phyloP scores from a whole-genome alignment of 2,113 vertebrate genomes.

The Chloroceryle aenea region DNA sequence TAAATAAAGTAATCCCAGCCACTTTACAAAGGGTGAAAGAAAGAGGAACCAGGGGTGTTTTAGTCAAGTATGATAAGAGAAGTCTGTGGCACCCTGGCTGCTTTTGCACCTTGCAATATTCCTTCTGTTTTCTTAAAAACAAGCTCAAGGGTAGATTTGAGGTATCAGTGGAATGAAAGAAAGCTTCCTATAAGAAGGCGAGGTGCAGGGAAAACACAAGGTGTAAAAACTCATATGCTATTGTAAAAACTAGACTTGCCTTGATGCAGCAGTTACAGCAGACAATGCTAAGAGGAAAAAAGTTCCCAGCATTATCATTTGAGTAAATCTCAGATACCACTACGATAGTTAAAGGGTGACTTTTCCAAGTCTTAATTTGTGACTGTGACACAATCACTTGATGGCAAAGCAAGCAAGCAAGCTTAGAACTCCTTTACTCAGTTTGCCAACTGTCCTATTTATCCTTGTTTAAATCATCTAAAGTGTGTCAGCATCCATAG shows the following conservation, averaged over 20 bases:
- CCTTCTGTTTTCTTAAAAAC: background rate
- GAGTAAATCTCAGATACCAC: background rate
- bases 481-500: background rate
- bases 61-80: background rate
- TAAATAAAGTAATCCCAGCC: constrained; percentile 26
- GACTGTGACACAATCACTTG: background rate
- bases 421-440: background rate
- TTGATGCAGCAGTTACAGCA: constrained; percentile 69
- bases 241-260: constrained; percentile 48
- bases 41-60: background rate
- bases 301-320: background rate
- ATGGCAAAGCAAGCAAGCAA: background rate
- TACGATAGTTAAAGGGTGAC: background rate
- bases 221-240: background rate
- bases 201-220: background rate
- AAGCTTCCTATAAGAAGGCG: background rate
- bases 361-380: background rate
- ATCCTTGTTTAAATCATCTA: background rate
- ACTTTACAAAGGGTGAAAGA: constrained; percentile 12
- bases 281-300: constrained; percentile 42
- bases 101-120: background rate
- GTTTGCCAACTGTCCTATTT: background rate
- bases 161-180: background rate
- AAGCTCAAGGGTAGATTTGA: background rate
- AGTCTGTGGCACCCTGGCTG: background rate